phyloP scores from a whole-genome alignment of 1,140 invertebrate species.

The Maconellicoccus hirsutus region DNA sequence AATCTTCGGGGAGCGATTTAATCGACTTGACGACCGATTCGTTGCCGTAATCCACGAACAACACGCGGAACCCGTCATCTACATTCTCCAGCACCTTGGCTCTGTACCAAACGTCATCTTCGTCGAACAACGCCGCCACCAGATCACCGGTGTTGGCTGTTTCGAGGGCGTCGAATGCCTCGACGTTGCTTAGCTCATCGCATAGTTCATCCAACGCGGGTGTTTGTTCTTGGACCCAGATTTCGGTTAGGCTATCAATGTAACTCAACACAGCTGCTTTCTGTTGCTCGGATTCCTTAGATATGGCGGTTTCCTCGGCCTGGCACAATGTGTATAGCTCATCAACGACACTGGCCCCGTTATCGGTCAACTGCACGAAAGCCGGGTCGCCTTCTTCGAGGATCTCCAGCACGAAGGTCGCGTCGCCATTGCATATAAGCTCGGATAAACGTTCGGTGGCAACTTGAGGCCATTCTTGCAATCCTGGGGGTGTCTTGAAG shows the following conservation, averaged over 20 bases:
- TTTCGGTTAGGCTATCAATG: constrained; percentile 44
- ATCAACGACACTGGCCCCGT: neutral
- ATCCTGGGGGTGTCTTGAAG: constrained; percentile 48
- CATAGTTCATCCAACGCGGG: constrained; percentile 45
- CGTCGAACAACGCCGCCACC: constrained; percentile 50
- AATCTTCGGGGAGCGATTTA: constrained; percentile 35
- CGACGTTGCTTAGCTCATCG: constrained; percentile 33
- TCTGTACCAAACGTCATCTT: constrained; percentile 52
- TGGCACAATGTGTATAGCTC: neutral
- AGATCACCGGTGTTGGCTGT: constrained; percentile 35
- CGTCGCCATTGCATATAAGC: constrained; percentile 36
- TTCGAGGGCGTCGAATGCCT: constrained; percentile 16
- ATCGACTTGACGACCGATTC: constrained; percentile 33
- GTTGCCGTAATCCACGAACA: constrained; percentile 50
- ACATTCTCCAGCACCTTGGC: constrained; percentile 48
- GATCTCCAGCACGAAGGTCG: constrained; percentile 28
- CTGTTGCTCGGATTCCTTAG: neutral
- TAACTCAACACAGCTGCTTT: constrained; percentile 37
- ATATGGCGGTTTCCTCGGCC: neutral
- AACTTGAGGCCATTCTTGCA: constrained; percentile 51
- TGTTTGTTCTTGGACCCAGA: constrained; percentile 49
- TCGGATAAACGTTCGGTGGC: constrained; percentile 46
- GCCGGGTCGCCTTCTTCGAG: constrained; percentile 8
- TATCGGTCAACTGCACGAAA: constrained; percentile 27
- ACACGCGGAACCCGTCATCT: constrained; percentile 38